A percentile compares a stretch with the other conserved stretches of the same genome.
Conservation (phyloP, 2,113 vertebrate species). For the Oriolus oriolus region DNA sequence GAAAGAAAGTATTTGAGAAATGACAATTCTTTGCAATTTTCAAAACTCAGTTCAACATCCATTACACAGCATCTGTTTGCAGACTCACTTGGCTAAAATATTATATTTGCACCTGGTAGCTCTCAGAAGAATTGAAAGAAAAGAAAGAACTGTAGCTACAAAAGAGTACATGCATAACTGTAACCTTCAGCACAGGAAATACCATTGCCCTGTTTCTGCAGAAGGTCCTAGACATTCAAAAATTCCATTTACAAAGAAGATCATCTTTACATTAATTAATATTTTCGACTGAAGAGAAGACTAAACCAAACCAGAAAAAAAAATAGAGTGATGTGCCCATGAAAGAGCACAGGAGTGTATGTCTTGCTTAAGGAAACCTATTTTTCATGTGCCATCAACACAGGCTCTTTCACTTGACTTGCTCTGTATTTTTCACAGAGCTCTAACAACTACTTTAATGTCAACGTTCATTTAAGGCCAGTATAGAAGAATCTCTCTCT, state of each 20-base stretch:
- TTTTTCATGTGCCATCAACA: not conserved
- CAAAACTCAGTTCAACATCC: not conserved
- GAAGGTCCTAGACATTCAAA: not conserved
- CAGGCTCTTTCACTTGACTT: slow-evolving; percentile 38
- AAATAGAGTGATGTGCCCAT: not conserved
- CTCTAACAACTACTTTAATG: slow-evolving; percentile 24
- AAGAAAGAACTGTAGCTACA: not conserved
- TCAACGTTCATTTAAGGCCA: slow-evolving; percentile 1
- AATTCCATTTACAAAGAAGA: not conserved
- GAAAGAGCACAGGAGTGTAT: not conserved
- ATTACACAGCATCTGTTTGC: not conserved
- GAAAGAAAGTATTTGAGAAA: not conserved
- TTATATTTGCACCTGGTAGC: not conserved
- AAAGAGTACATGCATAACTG: not conserved
- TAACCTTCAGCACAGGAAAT: not conserved
- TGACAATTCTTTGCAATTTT: not conserved
- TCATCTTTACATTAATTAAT: not conserved
- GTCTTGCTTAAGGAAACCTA: not conserved
- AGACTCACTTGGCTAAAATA: not conserved
- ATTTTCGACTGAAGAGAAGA: not conserved
- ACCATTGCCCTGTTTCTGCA: not conserved
- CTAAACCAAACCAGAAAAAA: not conserved
- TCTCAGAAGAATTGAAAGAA: not conserved
- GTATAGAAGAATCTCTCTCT: not conserved
- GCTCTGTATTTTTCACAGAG: not conserved